Evolutionary conservation across 2,113 vertebrate genomes (phyloP), one percentile per base, ranked within the genome.

Genomic region (Balaeniceps rex): DNA sequence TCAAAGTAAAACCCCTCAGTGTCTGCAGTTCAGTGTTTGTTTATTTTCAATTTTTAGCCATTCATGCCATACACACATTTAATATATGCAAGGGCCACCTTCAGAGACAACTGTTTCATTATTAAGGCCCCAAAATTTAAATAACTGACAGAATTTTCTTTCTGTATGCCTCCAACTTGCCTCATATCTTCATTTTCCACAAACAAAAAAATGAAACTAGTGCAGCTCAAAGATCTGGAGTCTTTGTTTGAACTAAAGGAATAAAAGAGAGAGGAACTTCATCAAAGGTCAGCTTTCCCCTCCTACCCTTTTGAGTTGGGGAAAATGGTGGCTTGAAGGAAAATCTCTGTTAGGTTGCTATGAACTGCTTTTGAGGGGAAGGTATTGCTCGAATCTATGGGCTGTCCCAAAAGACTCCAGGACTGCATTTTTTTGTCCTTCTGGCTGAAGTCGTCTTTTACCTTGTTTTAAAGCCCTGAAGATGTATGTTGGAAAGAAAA

Each of bases 241-340:
- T 89, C 55, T 85, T 83, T 74, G 52, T 95, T 92, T 95, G 93
- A 95, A 87, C 60, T 87, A 55, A 84, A 78, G 18, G 52, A 82
- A 94, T 89, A 75, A 94, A 84, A 77, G 55, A 78, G 6, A 91
- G 11, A 71, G n/a, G 12, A 96, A 82, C 82, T 91, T 87, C 70
- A 76, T 89, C 84, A 96, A 91, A 96, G 83, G 52, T 83, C 84
- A 82, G 6, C 34, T 94, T 52, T 96, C 34, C 29, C 47, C 38
- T 92, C 77, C 64, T 60, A 92, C 22, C 11, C 47, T 79, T 93
- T 38, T 91, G 52, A 91, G 34, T 34, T 49, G 2, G 4, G 22
- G 3, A 68, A 64, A 94, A 71, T n/a, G 7, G 31, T 82, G 80
- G 57, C 51, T 94, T 88, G 40, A 80, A 83, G 65, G 33, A 64